Evolutionary conservation across 2,797 vertebrate species (phyloP).

Genomic region (Lemur catta): DNA sequence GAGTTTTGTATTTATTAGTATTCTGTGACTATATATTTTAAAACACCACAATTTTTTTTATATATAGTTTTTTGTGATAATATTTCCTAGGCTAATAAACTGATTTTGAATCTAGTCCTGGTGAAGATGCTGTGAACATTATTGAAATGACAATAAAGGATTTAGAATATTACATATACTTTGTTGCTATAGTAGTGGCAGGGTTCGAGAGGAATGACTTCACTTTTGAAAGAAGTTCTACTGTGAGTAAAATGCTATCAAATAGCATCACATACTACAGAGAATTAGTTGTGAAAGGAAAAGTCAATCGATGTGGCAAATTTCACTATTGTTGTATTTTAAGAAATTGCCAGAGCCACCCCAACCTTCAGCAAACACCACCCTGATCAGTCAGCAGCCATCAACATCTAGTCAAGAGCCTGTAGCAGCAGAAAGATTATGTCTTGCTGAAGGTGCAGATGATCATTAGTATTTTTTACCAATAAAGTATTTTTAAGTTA

Average conservation of each 20-base stretch:
- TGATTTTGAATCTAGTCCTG: not conserved
- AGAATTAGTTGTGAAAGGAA: not conserved
- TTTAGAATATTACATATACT: not conserved
- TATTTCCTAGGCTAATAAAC: not conserved
- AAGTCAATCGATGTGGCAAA: not conserved
- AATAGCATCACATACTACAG: not conserved
- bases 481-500: not conserved
- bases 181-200: not conserved
- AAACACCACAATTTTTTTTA: not conserved
- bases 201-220: not conserved
- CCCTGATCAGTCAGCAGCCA: not conserved
- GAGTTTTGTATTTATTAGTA: conserved; percentile 14
- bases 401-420: not conserved
- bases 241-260: not conserved
- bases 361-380: not conserved
- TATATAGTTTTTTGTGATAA: not conserved
- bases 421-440: not conserved
- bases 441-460: not conserved
- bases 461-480: not conserved
- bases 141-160: not conserved
- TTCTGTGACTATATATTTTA: not conserved
- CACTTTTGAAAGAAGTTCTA: not conserved
- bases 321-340: not conserved
- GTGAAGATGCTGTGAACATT: not conserved
- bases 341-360: not conserved